A percentile compares a stretch with the other conserved stretches of the same genome.
phyloP scores from a whole-genome alignment of 2,888 invertebrate species.

The Amiota communis region DNA sequence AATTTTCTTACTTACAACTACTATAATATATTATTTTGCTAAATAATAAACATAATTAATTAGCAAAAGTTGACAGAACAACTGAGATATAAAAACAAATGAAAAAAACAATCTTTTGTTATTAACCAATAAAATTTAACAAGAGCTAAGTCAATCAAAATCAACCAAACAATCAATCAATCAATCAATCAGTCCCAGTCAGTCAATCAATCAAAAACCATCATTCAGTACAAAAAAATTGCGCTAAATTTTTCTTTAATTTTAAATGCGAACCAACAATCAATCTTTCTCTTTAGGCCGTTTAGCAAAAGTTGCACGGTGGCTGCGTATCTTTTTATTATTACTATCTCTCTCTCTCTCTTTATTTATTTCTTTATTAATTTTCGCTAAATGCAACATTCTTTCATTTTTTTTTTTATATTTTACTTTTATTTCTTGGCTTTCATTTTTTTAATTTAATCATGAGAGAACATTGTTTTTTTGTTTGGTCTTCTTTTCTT shows the following conservation, averaged over 20 bases:
- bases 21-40: conserved; percentile 28
- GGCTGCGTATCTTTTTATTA: conserved; percentile 63
- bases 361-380: conserved; percentile 35
- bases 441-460: conserved; percentile 41
- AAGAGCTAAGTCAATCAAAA: conserved; percentile 29
- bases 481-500: conserved; percentile 39
- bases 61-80: conserved; percentile 59
- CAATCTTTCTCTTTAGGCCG: background rate
- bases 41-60: conserved; percentile 44
- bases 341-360: background rate
- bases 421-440: conserved; percentile 33
- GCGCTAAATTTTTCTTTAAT: conserved; percentile 33
- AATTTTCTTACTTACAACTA: background rate
- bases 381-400: conserved; percentile 41
- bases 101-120: conserved; percentile 46
- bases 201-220: no score
- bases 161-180: background rate
- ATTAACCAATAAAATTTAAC: conserved; percentile 51
- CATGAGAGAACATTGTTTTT: no score
- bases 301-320: conserved; percentile 66
- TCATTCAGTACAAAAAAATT: background rate
- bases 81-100: conserved; percentile 37
- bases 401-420: conserved; percentile 35
- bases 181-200: no score
- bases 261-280: conserved; percentile 3